These are phyloP conservation scores for Sternarchorhynchus goeldii DNA, from an alignment of 2,797 vertebrate species.

Conservation along the genomic window DNA sequence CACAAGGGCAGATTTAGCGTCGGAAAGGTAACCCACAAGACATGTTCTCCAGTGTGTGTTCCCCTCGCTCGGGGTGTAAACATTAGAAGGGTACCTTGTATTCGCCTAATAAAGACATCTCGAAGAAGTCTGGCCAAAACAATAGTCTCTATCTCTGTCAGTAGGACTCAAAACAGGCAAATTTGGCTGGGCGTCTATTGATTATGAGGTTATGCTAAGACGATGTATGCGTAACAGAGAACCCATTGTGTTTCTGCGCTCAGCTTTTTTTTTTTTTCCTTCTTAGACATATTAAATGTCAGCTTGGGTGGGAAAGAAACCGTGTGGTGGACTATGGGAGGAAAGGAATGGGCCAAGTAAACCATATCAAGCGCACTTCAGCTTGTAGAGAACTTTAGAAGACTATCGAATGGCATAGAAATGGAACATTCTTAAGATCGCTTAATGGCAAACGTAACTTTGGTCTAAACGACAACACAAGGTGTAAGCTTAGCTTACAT, in stretches of 20 bases:
- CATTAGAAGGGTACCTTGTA: constrained; percentile 68
- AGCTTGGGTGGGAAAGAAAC: constrained; percentile 72
- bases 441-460: constrained; percentile 82
- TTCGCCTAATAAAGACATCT: constrained; percentile 56
- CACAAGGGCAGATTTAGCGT: constrained; percentile 53
- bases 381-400: constrained; percentile 38
- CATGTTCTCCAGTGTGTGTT: constrained; percentile 77
- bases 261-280: constrained; percentile 38
- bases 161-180: constrained; percentile 55
- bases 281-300: constrained; percentile 72
- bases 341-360: constrained; percentile 48
- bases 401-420: constrained; percentile 53
- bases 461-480: constrained; percentile 78
- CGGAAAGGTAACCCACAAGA: constrained; percentile 60
- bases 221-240: constrained; percentile 72
- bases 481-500: constrained; percentile 69
- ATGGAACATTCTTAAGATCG: constrained; percentile 76
- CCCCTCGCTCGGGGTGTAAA: constrained; percentile 79
- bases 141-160: constrained; percentile 53
- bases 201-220: constrained; percentile 72
- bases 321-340: constrained; percentile 66
- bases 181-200: constrained; percentile 73
- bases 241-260: constrained; percentile 71
- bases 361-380: constrained; percentile 39
- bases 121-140: constrained; percentile 47